Percentiles rank a stretch among this genome's conserved stretches.
These are phyloP conservation scores for Pangasius larnaudii DNA, from an alignment of 2,797 vertebrate species.

Conservation along the genomic window DNA sequence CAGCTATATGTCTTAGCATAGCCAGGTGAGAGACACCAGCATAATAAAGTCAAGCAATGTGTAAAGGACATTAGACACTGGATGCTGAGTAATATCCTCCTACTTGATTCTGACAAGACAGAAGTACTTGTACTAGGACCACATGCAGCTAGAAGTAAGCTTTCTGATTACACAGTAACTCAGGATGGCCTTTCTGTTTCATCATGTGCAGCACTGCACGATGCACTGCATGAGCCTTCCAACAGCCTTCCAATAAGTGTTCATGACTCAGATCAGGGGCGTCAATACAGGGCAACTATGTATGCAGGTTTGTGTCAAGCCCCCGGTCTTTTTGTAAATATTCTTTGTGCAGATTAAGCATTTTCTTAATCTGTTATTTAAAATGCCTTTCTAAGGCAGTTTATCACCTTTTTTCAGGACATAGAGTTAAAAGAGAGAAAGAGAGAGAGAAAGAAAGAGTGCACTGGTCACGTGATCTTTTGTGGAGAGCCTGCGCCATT, in stretches of 20 bases:
- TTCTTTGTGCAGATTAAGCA: not conserved
- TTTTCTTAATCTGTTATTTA: not conserved
- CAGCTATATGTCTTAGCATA: too few relatives aligned
- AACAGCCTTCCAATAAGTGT: not conserved
- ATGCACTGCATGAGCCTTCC: not conserved
- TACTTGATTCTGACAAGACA: not conserved
- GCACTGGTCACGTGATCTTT: too few relatives aligned
- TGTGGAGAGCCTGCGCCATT: too few relatives aligned
- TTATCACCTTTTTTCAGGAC: too few relatives aligned
- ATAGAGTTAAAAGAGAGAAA: too few relatives aligned
- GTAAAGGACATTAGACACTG: too few relatives aligned
- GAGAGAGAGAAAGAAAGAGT: too few relatives aligned
- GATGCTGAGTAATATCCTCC: not conserved
- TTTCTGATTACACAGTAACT: not conserved
- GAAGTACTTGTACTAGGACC: not conserved
- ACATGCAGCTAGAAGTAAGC: not conserved
- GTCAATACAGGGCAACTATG: not conserved
- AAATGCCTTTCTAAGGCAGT: not conserved
- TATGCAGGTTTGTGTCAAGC: not conserved
- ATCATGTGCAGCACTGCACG: too few relatives aligned
- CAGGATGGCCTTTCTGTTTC: not conserved
- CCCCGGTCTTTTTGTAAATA: too few relatives aligned
- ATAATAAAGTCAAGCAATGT: too few relatives aligned
- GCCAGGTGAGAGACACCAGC: too few relatives aligned
- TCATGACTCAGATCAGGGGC: too few relatives aligned